These are phyloP conservation scores for Ammodytes dubius DNA, from an alignment of 2,113 vertebrate genomes.

Conservation along the genomic window DNA sequence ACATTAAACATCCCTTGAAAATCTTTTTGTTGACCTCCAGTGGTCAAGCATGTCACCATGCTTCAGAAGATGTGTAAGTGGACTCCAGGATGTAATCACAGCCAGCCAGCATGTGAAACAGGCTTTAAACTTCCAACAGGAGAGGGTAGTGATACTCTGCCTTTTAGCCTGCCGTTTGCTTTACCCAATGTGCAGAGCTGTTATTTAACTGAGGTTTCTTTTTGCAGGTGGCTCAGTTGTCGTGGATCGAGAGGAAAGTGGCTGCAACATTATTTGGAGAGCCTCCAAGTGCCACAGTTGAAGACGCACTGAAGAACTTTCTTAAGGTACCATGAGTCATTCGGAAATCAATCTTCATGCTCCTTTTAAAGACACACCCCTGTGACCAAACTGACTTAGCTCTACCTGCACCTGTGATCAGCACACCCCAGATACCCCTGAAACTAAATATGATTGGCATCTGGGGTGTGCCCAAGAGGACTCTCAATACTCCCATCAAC, in stretches of 20 bases:
- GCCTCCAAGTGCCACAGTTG: constrained; percentile 91
- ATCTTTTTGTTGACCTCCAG: background rate
- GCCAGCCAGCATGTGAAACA: background rate
- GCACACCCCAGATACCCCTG: too few relatives aligned
- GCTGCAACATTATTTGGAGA: constrained; percentile 93
- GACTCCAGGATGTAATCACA: background rate
- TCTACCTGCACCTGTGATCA: too few relatives aligned
- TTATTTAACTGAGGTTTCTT: background rate
- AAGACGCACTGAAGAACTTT: constrained; percentile 92
- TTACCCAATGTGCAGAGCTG: background rate
- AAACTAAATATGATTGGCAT: too few relatives aligned
- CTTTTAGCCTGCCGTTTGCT: background rate
- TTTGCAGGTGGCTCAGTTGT: constrained; percentile 91
- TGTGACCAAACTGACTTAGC: too few relatives aligned
- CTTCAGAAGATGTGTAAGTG: background rate
- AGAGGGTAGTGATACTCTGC: background rate
- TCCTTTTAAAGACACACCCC: background rate
- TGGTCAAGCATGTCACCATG: too few relatives aligned
- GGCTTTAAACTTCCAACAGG: background rate
- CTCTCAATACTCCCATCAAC: too few relatives aligned
- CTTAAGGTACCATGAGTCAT: constrained; percentile 87
- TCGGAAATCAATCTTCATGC: background rate
- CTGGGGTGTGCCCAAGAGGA: too few relatives aligned
- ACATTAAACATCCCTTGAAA: background rate
- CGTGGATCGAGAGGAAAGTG: constrained; percentile 97